These are phyloP conservation scores for Pyrgilauda ruficollis DNA, from an alignment of 2,113 vertebrate species.

Conservation along the genomic window DNA sequence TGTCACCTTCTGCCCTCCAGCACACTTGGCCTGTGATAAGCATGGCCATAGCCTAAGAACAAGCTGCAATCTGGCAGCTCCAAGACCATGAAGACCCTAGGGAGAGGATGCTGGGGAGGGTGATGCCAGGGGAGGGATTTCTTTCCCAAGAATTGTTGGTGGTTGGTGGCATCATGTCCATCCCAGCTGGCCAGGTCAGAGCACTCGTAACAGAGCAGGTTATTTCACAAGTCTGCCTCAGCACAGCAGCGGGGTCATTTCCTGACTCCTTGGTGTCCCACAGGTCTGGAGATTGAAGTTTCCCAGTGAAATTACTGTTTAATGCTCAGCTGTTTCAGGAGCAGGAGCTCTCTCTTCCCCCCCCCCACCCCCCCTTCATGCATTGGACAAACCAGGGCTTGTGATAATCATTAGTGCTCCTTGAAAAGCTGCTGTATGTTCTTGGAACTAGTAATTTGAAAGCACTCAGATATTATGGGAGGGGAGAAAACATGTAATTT, in stretches of 20 bases:
- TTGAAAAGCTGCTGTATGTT: slow-evolving; percentile 62
- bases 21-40: not conserved
- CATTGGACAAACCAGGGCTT: slow-evolving; percentile 29
- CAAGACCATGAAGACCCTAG: not conserved
- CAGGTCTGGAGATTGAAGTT: not conserved
- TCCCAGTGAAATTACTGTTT: slow-evolving; percentile 41
- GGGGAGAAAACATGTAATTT: slow-evolving; percentile 69
- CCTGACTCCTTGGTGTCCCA: not conserved
- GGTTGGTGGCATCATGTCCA: not conserved
- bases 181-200: not conserved
- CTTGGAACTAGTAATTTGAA: slow-evolving; percentile 64
- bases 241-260: not conserved
- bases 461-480: slow-evolving; percentile 66
- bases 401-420: slow-evolving; percentile 51
- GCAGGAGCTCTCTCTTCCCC: not conserved
- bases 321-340: slow-evolving; percentile 25
- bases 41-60: not conserved
- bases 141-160: not conserved
- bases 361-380: not conserved
- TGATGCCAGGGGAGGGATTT: not conserved
- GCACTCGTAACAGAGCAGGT: accelerated
- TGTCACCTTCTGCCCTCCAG: not conserved
- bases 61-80: not conserved
- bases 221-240: not conserved
- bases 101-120: not conserved